A percentile compares a stretch with the other conserved stretches of the same genome.
Evolutionary conservation across 2,113 vertebrate species (phyloP).

Genomic region (Sigmodon hispidus): DNA sequence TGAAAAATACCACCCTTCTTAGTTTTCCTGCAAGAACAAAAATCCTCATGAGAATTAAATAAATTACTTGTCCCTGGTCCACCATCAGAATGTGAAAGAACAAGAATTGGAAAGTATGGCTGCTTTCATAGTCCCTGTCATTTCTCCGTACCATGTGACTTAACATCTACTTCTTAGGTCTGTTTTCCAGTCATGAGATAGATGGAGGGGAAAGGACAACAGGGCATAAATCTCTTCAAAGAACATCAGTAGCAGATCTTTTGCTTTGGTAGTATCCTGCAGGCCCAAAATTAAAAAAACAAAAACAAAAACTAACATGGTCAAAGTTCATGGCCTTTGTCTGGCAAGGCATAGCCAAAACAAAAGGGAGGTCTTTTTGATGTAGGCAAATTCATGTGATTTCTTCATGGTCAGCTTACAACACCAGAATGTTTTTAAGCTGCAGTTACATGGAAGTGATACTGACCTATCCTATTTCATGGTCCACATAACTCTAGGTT

Average conservation of each 20-base stretch:
- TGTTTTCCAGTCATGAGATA: neutral
- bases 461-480: neutral
- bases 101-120: neutral
- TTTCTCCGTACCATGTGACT: neutral
- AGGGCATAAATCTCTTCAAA: constrained; percentile 9
- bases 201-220: neutral
- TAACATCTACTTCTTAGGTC: neutral
- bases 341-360: constrained; percentile 45
- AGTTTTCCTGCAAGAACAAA: neutral
- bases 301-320: constrained; percentile 43
- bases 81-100: neutral
- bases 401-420: constrained; percentile 6
- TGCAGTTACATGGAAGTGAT: neutral
- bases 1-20: neutral
- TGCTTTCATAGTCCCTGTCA: neutral
- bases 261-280: constrained; percentile 28
- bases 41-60: constrained; percentile 3
- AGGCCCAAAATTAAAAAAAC: constrained; percentile 46
- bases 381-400: constrained; percentile 35
- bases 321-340: constrained; percentile 37
- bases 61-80: neutral
- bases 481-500: constrained; percentile 16
- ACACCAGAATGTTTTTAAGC: constrained; percentile 17
- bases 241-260: constrained; percentile 29
- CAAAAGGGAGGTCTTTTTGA: constrained; percentile 56